Base-by-base conservation (phyloP, 2,797 vertebrate species). In the Acestrorhynchus altus region DNA sequence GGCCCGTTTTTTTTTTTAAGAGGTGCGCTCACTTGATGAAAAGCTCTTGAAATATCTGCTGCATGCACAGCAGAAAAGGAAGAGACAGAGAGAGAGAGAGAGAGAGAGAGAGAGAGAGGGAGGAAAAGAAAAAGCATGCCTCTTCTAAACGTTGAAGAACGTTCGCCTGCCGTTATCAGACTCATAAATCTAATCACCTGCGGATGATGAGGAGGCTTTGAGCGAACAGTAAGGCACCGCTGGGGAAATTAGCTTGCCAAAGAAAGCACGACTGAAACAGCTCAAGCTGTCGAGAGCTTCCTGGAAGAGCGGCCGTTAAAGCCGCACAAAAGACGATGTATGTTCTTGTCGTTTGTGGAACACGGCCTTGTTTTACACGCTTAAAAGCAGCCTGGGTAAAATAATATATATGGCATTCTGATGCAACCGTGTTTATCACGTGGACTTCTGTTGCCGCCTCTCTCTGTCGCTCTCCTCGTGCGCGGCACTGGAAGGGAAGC, bases 131-230 rank as follows among this genome's bases (percentile, higher is more conserved):
- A 35, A 35, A 6, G 31, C 31, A 35, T 6, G 31, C 31, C 68
- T 72, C 79, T 76, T 85, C 75, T 24, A 72, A 80, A 77, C 76
- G 81, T 68, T 77, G 60, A 68, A 46, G 72, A 83, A 78, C 72
- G 81, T 80, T 56, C 63, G 44, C 1, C 40, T 18, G 47, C 69
- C 72, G 56, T 81, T 68, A 84, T 83, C 81, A 59, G 63, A 74
- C 78, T 79, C 40, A 78, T 81, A 78, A 78, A 85, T 86, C 66
- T 74, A 84, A 80, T 81, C 83, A 84, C 80, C 83, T 84, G 81
- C 80, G 35, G 65, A 63, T 78, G 76, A 83, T 83, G 47, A 63
- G 61, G 79, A 68, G 54, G 35, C 49, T 57, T 71, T 22, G 51
- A 60, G 26, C 26, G 78, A 63, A 70, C 63, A 57, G 4, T 77